Evolutionary conservation across 2,888 invertebrate species (phyloP), one percentile per base, ranked within the genome.

Genomic region (Chironomus riparius): DNA sequence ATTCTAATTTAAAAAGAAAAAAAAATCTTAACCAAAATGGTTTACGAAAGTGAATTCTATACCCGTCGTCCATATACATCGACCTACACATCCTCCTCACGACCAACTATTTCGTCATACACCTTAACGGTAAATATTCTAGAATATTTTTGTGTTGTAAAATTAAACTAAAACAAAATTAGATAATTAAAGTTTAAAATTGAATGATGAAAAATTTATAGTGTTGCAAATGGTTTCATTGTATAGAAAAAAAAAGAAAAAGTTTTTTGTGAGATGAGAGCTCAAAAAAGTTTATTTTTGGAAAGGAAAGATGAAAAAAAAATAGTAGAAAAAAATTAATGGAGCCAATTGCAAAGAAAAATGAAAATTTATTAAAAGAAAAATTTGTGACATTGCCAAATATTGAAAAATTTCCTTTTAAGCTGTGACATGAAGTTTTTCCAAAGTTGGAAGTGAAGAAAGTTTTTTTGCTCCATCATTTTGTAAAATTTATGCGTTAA

Each of bases 31-130:
- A 78, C 79, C 78, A 89, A 87, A 86, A 94, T 94, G 94, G 94
- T 94, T 87, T 94, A 94, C 91, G 93, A 93, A 87, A 92, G 92
- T 88, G 94, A 94, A 87, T 94, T 93, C 87, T 92, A 93, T 86
- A 93, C 94, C 82, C 91, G 94, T 86, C 90, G 94, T 86, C 91
- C 92, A 79, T 91, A 91, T 83, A 88, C 75, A 6, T 68, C 91
- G 85, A 86, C 92, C 85, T 91, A 38, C 47, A 69, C 69, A 7
- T 47, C 47, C 21, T 21, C 74, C 21, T 21, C 74, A 38, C 65
- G 74, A 47, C 74, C 90, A 78, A 86, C 87, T 79, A 84, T 87
- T 78, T 87, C 90, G 80, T 89, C 91, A 82, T 91, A 91, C 87
- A 90, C 89, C 84, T 88, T 91, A 84, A 92, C 93, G 91, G 92